These are phyloP conservation scores for Cotesia vestalis DNA, from an alignment of 1,140 invertebrate species.

Conservation along the genomic window DNA sequence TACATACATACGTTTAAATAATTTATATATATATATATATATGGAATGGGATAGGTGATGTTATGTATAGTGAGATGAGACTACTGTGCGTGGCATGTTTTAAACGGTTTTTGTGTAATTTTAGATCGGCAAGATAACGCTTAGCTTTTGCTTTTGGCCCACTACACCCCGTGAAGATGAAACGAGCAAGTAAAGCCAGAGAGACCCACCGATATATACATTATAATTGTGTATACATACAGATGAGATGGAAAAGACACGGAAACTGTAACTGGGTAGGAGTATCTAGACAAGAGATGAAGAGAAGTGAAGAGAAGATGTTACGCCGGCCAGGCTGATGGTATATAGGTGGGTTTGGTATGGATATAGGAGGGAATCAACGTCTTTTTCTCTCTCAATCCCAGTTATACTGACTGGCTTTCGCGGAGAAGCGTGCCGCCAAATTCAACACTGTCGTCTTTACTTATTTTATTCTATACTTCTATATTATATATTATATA, in stretches of 20 bases:
- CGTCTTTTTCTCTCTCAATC: constrained; percentile 30
- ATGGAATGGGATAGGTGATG: background rate
- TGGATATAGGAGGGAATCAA: constrained; percentile 16
- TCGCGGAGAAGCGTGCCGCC: constrained; percentile 30
- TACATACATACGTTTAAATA: too few relatives aligned
- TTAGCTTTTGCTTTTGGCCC: constrained; percentile 23
- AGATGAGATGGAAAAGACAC: constrained; percentile 27
- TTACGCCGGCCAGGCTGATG: constrained; percentile 21
- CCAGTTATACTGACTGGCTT: constrained; percentile 35
- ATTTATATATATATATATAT: background rate
- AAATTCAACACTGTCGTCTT: constrained; percentile 29
- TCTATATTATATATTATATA: too few relatives aligned
- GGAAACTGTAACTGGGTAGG: constrained; percentile 18
- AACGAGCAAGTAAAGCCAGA: constrained; percentile 10
- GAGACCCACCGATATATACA: constrained; percentile 24
- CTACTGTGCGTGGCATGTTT: constrained; percentile 24
- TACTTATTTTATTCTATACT: too few relatives aligned
- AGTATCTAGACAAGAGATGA: constrained; percentile 2
- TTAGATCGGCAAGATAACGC: constrained; percentile 38
- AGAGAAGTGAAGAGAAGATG: constrained; percentile 19
- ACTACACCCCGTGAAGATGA: background rate
- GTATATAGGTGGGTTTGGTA: too few relatives aligned
- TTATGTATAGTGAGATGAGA: constrained; percentile 6
- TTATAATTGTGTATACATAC: constrained; percentile 6
- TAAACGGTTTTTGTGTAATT: constrained; percentile 36